These are phyloP conservation scores for Zygaena filipendulae DNA, from an alignment of 2,888 invertebrate species.

Conservation along the genomic window DNA sequence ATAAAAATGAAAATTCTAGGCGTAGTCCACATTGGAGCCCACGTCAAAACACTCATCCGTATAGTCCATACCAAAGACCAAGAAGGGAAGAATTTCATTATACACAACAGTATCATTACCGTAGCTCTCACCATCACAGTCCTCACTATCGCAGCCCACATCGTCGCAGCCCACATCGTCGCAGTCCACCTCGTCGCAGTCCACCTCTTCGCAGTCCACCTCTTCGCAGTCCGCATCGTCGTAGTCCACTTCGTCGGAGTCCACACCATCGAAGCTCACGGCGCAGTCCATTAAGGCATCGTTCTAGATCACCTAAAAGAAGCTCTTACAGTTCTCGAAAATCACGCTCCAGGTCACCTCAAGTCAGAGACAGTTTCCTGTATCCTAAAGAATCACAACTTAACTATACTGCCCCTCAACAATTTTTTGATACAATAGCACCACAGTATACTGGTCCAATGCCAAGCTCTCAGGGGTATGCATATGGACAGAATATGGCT, in stretches of 20 bases:
- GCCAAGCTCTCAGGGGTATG: conserved; percentile 11
- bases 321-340: conserved; percentile 14
- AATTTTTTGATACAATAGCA: conserved; percentile 8
- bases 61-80: conserved; percentile 1
- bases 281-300: conserved; percentile 11
- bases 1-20: not conserved
- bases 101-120: conserved; percentile 15
- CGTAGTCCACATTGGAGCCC: conserved; percentile 17
- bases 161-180: conserved; percentile 15
- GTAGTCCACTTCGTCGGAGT: conserved; percentile 14
- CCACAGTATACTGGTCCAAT: conserved; percentile 17
- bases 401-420: too few relatives aligned
- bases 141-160: conserved; percentile 3
- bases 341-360: conserved; percentile 12
- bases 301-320: too few relatives aligned
- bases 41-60: too few relatives aligned
- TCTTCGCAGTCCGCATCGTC: conserved; percentile 14
- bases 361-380: conserved; percentile 25
- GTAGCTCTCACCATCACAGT: conserved; percentile 13
- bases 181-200: conserved; percentile 19
- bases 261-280: conserved; percentile 11
- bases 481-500: conserved; percentile 19
- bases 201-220: conserved; percentile 20
- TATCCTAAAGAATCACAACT: conserved; percentile 31
- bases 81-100: not conserved